phyloP scores from a whole-genome alignment of 2,797 vertebrate species.

The Falco columbarius region DNA sequence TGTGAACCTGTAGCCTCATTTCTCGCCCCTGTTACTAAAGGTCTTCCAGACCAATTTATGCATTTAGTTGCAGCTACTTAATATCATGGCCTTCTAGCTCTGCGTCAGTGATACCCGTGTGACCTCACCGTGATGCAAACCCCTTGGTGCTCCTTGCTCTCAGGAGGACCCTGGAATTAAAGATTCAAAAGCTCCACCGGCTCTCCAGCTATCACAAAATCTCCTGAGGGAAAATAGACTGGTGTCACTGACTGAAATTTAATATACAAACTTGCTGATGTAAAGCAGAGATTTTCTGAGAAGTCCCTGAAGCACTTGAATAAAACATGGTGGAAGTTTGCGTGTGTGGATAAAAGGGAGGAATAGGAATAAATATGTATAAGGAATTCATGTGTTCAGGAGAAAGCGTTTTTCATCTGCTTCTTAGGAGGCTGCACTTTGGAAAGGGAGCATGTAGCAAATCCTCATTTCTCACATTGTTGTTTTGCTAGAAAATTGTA shows the following conservation, averaged over 20 bases:
- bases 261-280: not conserved
- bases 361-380: not conserved
- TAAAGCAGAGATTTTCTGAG: not conserved
- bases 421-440: not conserved
- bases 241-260: not conserved
- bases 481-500: not conserved
- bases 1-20: not conserved
- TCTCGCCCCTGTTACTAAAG: not conserved
- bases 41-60: not conserved
- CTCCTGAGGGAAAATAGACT: not conserved
- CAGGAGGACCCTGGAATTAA: not conserved
- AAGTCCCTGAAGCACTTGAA: not conserved
- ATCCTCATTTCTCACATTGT: not conserved
- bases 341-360: not conserved
- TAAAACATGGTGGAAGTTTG: not conserved
- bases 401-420: not conserved
- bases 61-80: not conserved
- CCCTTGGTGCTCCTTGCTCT: not conserved
- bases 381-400: not conserved
- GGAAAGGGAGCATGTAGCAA: not conserved
- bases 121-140: not conserved
- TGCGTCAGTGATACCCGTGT: fast-evolving
- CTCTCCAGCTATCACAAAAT: not conserved
- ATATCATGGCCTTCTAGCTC: not conserved
- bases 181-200: not conserved